These are phyloP conservation scores for Dolichoris vasculosae DNA, from an alignment of 1,140 invertebrate genomes.

Conservation along the genomic window DNA sequence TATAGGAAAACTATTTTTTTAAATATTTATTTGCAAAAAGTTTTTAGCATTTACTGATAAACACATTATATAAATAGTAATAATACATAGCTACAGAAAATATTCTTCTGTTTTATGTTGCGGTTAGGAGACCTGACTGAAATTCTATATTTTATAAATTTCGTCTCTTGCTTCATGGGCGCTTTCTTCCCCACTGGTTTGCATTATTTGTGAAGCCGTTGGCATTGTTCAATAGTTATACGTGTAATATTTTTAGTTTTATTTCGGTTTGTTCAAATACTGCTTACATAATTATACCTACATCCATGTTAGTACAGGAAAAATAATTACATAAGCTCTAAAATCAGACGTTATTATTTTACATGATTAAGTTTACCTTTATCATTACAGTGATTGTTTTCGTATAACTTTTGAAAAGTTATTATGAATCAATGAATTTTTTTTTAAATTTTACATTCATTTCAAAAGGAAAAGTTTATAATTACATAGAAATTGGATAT, in stretches of 20 bases:
- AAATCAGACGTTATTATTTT: background rate
- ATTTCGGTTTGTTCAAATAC: background rate
- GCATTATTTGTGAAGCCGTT: slow-evolving; percentile 30
- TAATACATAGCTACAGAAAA: background rate
- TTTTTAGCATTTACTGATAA: background rate
- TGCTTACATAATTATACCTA: background rate
- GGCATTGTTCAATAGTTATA: slow-evolving; percentile 17
- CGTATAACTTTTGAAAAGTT: background rate
- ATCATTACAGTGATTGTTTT: background rate
- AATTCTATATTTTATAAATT: slow-evolving; percentile 47
- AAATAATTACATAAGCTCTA: background rate
- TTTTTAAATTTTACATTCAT: too few species aligned
- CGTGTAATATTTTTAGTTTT: slow-evolving; percentile 11
- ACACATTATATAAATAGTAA: background rate
- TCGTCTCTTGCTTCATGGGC: background rate
- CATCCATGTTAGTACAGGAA: background rate
- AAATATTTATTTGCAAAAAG: background rate
- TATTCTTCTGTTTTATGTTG: background rate
- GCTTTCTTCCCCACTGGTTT: slow-evolving; percentile 26
- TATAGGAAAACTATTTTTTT: background rate
- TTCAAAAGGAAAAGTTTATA: too few species aligned
- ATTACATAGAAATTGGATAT: too few species aligned
- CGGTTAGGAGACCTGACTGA: slow-evolving; percentile 27
- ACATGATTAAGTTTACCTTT: background rate
- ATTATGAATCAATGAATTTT: background rate